phyloP scores from a whole-genome alignment of 2,113 vertebrate genomes.

The Delphinus delphis region DNA sequence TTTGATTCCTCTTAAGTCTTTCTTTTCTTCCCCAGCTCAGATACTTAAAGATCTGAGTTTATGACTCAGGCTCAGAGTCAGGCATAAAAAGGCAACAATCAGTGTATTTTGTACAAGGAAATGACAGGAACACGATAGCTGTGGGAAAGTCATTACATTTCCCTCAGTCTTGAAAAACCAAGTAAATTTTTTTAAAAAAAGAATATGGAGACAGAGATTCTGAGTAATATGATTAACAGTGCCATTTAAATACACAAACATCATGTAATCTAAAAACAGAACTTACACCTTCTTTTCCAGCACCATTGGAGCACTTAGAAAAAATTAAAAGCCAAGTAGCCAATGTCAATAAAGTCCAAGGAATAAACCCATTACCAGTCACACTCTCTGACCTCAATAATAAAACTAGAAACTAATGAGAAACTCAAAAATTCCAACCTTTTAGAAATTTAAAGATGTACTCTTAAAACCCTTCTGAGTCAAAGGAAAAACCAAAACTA shows the following conservation, averaged over 20 bases:
- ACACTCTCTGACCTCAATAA: constrained; percentile 41
- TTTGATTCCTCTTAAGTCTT: background rate
- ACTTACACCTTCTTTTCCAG: constrained; percentile 63
- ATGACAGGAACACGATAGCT: background rate
- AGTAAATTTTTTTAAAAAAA: background rate
- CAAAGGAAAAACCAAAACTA: constrained; percentile 22
- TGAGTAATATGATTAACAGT: background rate
- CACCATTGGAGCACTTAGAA: constrained; percentile 43
- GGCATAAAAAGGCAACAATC: background rate
- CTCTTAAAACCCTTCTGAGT: background rate
- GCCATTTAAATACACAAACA: constrained; percentile 38
- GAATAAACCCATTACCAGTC: constrained; percentile 32
- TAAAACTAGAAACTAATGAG: constrained; percentile 45
- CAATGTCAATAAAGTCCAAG: constrained; percentile 52
- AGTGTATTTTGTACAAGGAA: background rate
- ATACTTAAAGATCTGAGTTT: background rate
- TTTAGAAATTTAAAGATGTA: constrained; percentile 21
- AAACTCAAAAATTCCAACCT: background rate
- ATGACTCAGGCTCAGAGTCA: background rate
- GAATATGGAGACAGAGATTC: background rate
- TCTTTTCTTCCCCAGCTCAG: background rate
- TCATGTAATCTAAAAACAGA: background rate
- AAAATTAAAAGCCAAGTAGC: constrained; percentile 58
- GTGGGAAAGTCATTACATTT: background rate
- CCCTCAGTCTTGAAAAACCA: background rate